phyloP scores from a whole-genome alignment of 1,140 invertebrate species.

The Octopus bimaculoides region DNA sequence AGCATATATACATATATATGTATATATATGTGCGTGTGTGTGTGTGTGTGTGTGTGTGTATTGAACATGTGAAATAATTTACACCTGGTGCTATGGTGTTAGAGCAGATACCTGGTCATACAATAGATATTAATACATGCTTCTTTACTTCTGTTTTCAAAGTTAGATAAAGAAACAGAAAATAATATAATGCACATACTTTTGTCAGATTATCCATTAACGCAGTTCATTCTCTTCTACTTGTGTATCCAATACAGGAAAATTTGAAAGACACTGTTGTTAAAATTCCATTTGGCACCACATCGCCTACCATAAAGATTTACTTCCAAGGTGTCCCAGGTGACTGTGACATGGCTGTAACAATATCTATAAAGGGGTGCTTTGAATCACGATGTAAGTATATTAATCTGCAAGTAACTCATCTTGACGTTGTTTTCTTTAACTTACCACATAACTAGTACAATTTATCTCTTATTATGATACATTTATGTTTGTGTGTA shows the following conservation, averaged over 20 bases:
- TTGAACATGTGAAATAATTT: too few relatives aligned
- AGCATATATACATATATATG: neutral
- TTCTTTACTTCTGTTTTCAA: too few relatives aligned
- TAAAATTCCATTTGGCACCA: conserved; percentile 7
- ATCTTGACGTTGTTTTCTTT: too few relatives aligned
- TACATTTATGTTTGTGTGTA: too few relatives aligned
- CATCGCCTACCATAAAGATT: neutral
- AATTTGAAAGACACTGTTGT: too few relatives aligned
- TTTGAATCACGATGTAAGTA: conserved; percentile 3
- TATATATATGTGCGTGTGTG: neutral
- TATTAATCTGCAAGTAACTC: neutral
- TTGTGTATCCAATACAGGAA: neutral
- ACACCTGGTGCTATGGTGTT: too few relatives aligned
- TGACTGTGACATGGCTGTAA: neutral
- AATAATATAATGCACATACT: too few relatives aligned
- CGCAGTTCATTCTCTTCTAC: neutral
- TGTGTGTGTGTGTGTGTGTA: neutral
- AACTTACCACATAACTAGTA: too few relatives aligned
- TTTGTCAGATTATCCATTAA: neutral
- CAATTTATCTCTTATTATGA: too few relatives aligned
- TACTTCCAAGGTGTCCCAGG: neutral
- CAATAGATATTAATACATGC: too few relatives aligned
- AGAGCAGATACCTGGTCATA: too few relatives aligned
- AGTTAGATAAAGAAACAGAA: too few relatives aligned
- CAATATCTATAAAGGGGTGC: neutral